phyloP scores from a whole-genome alignment of 2,113 vertebrate genomes.

The Parus major region DNA sequence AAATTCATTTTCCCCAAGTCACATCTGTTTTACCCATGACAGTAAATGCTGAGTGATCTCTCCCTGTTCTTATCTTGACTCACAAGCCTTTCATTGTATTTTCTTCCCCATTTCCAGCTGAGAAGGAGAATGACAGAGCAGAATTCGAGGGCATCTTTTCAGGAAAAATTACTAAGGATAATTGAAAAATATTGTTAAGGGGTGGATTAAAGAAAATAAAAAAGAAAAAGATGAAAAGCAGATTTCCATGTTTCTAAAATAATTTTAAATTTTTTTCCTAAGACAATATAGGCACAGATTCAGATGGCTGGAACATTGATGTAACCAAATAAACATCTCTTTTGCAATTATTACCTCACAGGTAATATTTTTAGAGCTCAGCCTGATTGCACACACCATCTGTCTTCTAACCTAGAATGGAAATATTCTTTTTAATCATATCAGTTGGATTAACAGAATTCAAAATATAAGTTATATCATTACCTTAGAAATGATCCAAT shows the following conservation, averaged over 20 bases:
- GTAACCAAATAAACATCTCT: not conserved
- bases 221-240: not conserved
- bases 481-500: not conserved
- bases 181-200: not conserved
- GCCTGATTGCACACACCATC: not conserved
- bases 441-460: not conserved
- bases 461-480: not conserved
- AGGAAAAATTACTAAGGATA: not conserved
- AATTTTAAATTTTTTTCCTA: not conserved
- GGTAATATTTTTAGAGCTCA: not conserved
- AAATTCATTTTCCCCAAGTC: not conserved
- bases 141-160: not conserved
- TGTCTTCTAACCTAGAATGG: not conserved
- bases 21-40: not conserved
- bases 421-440: not conserved
- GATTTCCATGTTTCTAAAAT: not conserved
- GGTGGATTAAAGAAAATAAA: not conserved
- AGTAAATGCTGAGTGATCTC: not conserved
- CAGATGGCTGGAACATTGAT: not conserved
- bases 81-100: fast-evolving
- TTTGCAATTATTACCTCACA: not conserved
- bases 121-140: not conserved
- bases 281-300: not conserved
- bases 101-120: not conserved
- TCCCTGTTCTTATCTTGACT: not conserved